Conservation (phyloP, 2,113 vertebrate genomes). For the Marmota flaviventris region DNA sequence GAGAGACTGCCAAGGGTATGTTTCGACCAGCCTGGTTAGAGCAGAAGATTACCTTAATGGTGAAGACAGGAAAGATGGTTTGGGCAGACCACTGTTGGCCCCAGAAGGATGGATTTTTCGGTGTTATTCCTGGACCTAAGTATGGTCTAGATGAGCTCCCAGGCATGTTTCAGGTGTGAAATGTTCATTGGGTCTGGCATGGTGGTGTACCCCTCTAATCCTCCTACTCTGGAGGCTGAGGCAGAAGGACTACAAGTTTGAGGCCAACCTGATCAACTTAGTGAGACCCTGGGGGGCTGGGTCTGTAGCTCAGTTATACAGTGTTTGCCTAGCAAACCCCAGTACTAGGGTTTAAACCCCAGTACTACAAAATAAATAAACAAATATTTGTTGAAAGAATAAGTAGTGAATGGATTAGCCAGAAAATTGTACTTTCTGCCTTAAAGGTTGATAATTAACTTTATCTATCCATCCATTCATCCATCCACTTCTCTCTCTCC, state of each 20-base stretch:
- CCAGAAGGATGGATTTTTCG: background rate
- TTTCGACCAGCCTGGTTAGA: too few species aligned
- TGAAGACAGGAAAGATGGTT: background rate
- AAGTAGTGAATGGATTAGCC: background rate
- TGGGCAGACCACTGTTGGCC: background rate
- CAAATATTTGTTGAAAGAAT: constrained; percentile 20
- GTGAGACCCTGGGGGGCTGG: too few species aligned
- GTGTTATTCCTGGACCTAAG: background rate
- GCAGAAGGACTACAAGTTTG: background rate
- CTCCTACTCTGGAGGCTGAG: background rate
- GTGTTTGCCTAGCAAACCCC: too few species aligned
- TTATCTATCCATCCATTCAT: background rate
- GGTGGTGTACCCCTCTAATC: background rate
- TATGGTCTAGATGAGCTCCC: background rate
- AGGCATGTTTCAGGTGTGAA: background rate
- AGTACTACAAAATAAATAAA: too few species aligned
- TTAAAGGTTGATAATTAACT: background rate
- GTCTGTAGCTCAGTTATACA: too few species aligned
- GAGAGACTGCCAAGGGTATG: background rate
- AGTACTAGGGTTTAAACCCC: too few species aligned
- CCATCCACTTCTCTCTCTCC: background rate
- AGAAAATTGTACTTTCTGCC: constrained; percentile 9
- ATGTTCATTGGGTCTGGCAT: background rate
- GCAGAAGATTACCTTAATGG: background rate
- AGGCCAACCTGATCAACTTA: too few species aligned